These are phyloP conservation scores for Napeogenes inachia DNA, from an alignment of 2,888 invertebrate genomes.

Conservation along the genomic window DNA sequence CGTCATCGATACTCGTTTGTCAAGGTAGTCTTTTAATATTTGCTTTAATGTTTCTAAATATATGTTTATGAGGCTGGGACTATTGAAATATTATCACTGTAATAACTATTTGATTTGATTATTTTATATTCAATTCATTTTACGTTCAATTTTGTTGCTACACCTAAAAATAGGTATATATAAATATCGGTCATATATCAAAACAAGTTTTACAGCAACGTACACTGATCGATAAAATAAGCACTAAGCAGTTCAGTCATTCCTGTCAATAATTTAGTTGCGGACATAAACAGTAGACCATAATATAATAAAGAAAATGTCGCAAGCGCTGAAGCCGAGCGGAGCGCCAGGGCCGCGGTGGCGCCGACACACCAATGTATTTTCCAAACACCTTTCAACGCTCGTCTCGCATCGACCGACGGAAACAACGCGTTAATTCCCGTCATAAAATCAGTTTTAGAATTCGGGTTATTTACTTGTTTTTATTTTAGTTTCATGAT, in stretches of 20 bases:
- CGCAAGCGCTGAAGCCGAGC: slow-evolving; percentile 53
- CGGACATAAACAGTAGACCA: slow-evolving; percentile 13
- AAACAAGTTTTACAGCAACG: too few species aligned
- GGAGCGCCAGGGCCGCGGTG: slow-evolving; percentile 41
- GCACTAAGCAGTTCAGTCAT: neutral
- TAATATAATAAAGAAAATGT: slow-evolving; percentile 46
- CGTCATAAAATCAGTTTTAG: slow-evolving; percentile 78
- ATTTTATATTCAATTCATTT: too few species aligned
- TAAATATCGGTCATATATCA: too few species aligned
- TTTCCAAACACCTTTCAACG: slow-evolving; percentile 75
- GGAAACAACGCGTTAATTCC: slow-evolving; percentile 78
- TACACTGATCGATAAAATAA: neutral
- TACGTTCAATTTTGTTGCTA: too few species aligned
- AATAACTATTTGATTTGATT: too few species aligned
- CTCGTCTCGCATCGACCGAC: slow-evolving; percentile 74
- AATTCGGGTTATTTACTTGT: slow-evolving; percentile 77
- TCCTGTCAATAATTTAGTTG: neutral
- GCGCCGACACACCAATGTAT: slow-evolving; percentile 57
- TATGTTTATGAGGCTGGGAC: too few species aligned
- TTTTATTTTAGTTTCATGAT: slow-evolving; percentile 75
- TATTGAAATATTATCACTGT: too few species aligned
- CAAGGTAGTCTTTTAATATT: neutral
- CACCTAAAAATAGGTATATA: too few species aligned
- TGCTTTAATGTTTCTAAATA: too few species aligned
- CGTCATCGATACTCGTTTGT: slow-evolving; percentile 11